These are phyloP conservation scores for Poecile atricapillus DNA, from an alignment of 2,113 vertebrate genomes.

Conservation along the genomic window DNA sequence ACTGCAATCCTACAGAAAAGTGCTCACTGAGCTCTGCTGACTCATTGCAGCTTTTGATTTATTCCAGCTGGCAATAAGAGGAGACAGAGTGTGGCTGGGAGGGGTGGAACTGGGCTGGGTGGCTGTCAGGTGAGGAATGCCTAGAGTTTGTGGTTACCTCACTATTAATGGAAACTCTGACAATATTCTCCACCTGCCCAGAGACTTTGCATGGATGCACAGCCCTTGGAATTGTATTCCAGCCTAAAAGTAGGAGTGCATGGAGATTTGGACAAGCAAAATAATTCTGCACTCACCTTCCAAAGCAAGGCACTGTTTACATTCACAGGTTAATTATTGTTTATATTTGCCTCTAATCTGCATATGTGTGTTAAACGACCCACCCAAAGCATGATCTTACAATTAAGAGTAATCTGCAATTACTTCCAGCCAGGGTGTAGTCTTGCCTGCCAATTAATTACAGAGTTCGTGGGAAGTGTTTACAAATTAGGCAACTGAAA, in stretches of 20 bases:
- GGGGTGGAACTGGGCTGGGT: neutral
- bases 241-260: neutral
- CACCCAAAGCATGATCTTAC: neutral
- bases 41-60: neutral
- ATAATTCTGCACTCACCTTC: neutral
- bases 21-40: neutral
- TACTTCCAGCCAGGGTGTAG: neutral
- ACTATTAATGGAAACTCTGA: neutral
- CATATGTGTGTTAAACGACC: neutral
- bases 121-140: neutral
- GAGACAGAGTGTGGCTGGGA: neutral
- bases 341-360: neutral
- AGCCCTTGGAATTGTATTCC: accelerated
- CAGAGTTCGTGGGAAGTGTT: neutral
- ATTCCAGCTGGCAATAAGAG: neutral
- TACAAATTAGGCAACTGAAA: neutral
- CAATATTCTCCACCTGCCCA: neutral
- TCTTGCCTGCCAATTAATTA: conserved; percentile 6
- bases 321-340: neutral
- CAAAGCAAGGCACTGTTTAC: neutral
- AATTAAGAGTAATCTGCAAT: conserved; percentile 31
- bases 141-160: neutral
- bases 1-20: neutral
- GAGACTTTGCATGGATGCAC: neutral
- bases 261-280: neutral